Evolutionary conservation across 2,888 invertebrate species (phyloP), one percentile per base, ranked within the genome.

Genomic region (Tigriopus californicus): DNA sequence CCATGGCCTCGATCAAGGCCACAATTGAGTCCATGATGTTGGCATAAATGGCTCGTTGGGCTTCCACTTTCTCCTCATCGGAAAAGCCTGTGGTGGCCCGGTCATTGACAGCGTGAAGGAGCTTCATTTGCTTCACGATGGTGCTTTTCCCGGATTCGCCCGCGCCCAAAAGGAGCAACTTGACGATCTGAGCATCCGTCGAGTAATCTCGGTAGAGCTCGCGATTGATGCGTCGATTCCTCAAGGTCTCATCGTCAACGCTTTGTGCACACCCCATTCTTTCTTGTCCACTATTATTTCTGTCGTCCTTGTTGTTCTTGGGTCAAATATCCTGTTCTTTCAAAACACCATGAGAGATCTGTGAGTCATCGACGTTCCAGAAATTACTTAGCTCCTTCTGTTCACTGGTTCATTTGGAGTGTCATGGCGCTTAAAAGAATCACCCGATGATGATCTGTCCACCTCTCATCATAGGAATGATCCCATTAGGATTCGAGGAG

Each of bases 41-140:
- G 49, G 49, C 49, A 44, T 56, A 44, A 20, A 56, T 42, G 20
- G 20, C 25, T n/a, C 44, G 15, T 42, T 18, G 20, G 10, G 42
- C 56, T 18, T 41, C 41, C 1, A 15, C 18, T 3, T 20, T 18
- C 15, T 56, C 56, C 18, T 42, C 44, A 12, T 20, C n/a, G 6
- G 15, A 12, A 56, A 56, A 56, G 12, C 56, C 56, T 22, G 24
- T 33, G 20, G 18, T 42, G 13, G 15, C 20, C 20, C 49, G 49
- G 22, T 49, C 22, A 22, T 49, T 49, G 49, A 49, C 49, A 8
- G 49, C 20, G 22, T 56, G 56, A n/a, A 56, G 20, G n/a, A 56
- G 41, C 44, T 56, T 56, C 56, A 56, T 56, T 46, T 56, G 56
- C 20, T 56, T 56, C n/a, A 56, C 20, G 25, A 56, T 56, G 20